A percentile compares a stretch with the other conserved stretches of the same genome.
phyloP scores from a whole-genome alignment of 2,888 invertebrate genomes.

The Eilema sororculum region DNA sequence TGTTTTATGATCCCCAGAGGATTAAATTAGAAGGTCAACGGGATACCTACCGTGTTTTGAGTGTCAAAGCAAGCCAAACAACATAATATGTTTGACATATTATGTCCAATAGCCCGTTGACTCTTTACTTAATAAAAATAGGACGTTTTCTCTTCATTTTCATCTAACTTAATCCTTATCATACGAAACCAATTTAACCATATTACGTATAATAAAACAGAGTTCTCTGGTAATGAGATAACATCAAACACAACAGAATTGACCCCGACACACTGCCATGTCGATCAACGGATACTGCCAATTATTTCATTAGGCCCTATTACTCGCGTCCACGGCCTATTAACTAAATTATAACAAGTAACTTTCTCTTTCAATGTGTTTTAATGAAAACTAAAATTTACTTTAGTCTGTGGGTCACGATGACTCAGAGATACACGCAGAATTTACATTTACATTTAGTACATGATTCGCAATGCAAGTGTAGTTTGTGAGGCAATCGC shows the following conservation, averaged over 20 bases:
- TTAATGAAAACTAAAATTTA: neutral
- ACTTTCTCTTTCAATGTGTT: slow-evolving; percentile 50
- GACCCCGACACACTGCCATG: slow-evolving; percentile 24
- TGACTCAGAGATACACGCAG: neutral
- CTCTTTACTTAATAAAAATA: neutral
- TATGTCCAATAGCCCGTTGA: too few relatives aligned
- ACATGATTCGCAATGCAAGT: neutral
- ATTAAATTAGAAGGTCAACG: neutral
- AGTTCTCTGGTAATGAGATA: slow-evolving; percentile 14
- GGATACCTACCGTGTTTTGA: too few relatives aligned
- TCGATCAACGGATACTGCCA: slow-evolving; percentile 65
- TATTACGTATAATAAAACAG: neutral
- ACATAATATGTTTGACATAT: too few relatives aligned
- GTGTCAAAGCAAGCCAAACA: too few relatives aligned
- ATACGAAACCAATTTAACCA: slow-evolving; percentile 8
- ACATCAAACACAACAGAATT: slow-evolving; percentile 9
- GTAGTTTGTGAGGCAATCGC: neutral
- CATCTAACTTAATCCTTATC: neutral
- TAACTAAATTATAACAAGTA: slow-evolving; percentile 52
- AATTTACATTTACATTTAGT: neutral
- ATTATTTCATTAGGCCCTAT: slow-evolving; percentile 76
- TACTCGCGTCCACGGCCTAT: slow-evolving; percentile 53
- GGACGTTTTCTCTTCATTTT: neutral
- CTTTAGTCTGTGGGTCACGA: neutral
- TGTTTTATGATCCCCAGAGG: too few relatives aligned